Base-by-base conservation (phyloP, 2,797 vertebrate species). In the Malacoraja senta region DNA sequence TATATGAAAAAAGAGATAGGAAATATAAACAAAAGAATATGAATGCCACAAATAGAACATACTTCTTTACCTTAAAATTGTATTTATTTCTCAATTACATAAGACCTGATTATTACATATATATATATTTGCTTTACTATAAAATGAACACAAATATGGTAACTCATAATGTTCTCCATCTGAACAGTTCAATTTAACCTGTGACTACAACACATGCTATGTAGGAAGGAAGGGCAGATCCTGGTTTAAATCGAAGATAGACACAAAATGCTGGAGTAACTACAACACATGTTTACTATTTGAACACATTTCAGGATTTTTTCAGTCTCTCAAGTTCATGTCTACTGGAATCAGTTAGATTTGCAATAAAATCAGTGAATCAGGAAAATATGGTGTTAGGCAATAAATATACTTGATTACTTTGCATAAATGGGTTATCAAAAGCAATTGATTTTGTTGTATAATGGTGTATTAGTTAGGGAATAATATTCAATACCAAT, bases 311-410 rank as follows among this genome's bases (percentile, higher is more conserved):
- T 35, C 68, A n/a, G 29, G 77, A 35, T n/a, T 79, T 8, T 35
- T 79, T 79, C 29, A 6, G 29, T 79, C 77, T 32, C 77, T 79
- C 35, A 35, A n/a, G 32, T 35, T 79, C 35, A n/a, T 79, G 77
- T 79, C 77, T 35, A 26, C 32, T 79, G 7, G 29, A 29, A 79
- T 79, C 77, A 79, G 77, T 77, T 77, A 77, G 21, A 32, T 35
- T 79, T 79, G 77, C 29, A 79, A 32, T 2, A 8, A 79, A 79
- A 79, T 26, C 77, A 79, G 0, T 79, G 77, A 79, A 35, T n/a
- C 77, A 79, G 77, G n/a, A 79, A 79, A 79, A 79, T 79, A n/a
- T 77, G 21, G 74, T 77, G 74, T 77, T 77, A 77, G 21, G 74
- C 74, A 77, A 77, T 53, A 53, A 53, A 53, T 77, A 24, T n/a